These are phyloP conservation scores for Montipora foliosa DNA, from an alignment of 64 coral and sea anemone genomes.

Conservation along the genomic window DNA sequence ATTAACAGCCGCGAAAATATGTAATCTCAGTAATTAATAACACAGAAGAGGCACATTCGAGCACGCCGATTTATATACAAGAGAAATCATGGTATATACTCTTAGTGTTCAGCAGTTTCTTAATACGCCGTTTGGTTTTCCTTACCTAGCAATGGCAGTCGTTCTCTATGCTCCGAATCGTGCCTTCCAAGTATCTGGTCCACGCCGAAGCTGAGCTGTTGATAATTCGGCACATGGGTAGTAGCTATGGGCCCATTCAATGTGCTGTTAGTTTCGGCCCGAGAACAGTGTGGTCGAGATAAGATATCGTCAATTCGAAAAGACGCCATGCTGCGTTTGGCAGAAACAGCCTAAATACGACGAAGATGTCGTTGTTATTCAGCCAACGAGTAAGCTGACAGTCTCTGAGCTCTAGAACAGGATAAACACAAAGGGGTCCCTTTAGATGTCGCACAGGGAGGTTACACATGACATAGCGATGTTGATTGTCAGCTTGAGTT, in stretches of 20 bases:
- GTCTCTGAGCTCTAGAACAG: slow-evolving; percentile 4
- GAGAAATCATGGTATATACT: not conserved
- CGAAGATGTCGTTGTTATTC: not conserved
- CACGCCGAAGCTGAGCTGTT: slow-evolving; percentile 45
- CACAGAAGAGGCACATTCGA: not conserved
- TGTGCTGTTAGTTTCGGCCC: not conserved
- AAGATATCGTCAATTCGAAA: slow-evolving; percentile 59
- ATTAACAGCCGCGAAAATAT: slow-evolving; percentile 1
- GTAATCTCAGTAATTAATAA: slow-evolving; percentile 5
- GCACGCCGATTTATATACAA: not conserved
- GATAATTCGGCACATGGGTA: slow-evolving; percentile 34
- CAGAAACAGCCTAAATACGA: not conserved
- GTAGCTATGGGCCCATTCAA: not conserved
- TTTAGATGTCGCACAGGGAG: slow-evolving; percentile 63
- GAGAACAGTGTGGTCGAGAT: slow-evolving; percentile 5
- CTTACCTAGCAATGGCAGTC: slow-evolving; percentile 40
- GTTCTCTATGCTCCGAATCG: slow-evolving; percentile 24
- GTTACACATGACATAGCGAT: slow-evolving; percentile 77
- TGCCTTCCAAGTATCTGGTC: slow-evolving; percentile 32
- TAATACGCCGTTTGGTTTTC: not conserved
- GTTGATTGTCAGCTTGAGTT: slow-evolving; percentile 87
- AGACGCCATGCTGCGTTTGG: slow-evolving; percentile 34
- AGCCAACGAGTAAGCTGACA: not conserved
- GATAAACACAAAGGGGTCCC: slow-evolving; percentile 59
- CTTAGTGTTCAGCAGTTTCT: not conserved